Conservation (phyloP, 2,797 vertebrate species). For the Lepidocolaptes lacrymiger region DNA sequence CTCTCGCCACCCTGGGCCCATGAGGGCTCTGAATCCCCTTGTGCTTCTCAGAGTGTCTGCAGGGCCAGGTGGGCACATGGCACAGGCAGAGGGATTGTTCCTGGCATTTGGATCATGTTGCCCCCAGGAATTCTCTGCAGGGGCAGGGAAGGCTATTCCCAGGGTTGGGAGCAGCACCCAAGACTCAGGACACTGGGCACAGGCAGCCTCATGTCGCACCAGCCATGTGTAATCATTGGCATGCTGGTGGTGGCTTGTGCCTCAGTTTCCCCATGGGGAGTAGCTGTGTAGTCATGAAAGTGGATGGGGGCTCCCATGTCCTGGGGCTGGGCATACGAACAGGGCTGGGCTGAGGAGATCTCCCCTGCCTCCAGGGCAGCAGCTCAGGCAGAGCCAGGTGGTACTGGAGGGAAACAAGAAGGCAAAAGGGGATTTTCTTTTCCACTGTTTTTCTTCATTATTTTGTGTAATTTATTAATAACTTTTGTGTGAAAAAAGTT, state of each 20-base stretch:
- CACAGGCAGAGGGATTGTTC: not conserved
- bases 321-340: not conserved
- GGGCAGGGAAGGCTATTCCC: not conserved
- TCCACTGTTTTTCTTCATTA: not conserved
- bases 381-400: not conserved
- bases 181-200: fast-evolving
- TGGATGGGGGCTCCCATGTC: not conserved
- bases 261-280: not conserved
- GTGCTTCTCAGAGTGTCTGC: not conserved
- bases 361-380: not conserved
- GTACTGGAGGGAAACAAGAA: not conserved
- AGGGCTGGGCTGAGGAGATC: not conserved
- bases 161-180: not conserved
- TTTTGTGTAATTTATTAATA: constrained; percentile 43
- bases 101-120: not conserved
- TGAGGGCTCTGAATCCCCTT: not conserved
- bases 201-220: fast-evolving
- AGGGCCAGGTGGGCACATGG: not conserved
- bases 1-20: not conserved
- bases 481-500: constrained; percentile 59
- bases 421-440: not conserved
- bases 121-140: not conserved
- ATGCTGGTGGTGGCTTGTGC: not conserved
- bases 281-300: fast-evolving
- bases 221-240: not conserved